Evolutionary conservation across 1,140 invertebrate genomes (phyloP).

Genomic region (Contarinia nasturtii): DNA sequence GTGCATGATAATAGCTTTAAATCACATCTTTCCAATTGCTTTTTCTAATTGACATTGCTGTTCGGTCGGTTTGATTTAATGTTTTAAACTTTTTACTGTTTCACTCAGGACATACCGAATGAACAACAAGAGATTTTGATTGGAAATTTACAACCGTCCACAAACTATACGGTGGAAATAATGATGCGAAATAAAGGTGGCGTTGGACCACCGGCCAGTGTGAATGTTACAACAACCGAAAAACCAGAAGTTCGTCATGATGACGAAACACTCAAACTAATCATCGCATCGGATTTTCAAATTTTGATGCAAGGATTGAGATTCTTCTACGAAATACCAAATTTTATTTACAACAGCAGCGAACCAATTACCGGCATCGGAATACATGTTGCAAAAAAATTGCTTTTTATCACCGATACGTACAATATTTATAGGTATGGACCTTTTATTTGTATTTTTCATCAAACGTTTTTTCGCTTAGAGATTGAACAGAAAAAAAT

Average conservation of each 20-base stretch:
- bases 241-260: slow-evolving; percentile 35
- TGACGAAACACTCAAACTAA: slow-evolving; percentile 35
- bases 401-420: slow-evolving; percentile 54
- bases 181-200: slow-evolving; percentile 64
- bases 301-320: slow-evolving; percentile 48
- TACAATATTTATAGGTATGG: slow-evolving; percentile 32
- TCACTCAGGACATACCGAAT: slow-evolving; percentile 53
- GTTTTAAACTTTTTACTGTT: background rate
- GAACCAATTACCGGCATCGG: slow-evolving; percentile 36
- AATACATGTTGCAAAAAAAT: slow-evolving; percentile 44
- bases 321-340: slow-evolving; percentile 33
- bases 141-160: slow-evolving; percentile 49
- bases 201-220: slow-evolving; percentile 46
- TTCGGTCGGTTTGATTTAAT: background rate
- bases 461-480: too few species aligned
- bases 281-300: slow-evolving; percentile 45
- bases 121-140: slow-evolving; percentile 56
- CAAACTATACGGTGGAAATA: slow-evolving; percentile 55
- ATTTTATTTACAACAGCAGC: slow-evolving; percentile 8
- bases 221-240: slow-evolving; percentile 41
- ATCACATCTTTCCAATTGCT: too few species aligned
- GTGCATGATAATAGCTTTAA: too few species aligned
- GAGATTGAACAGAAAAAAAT: too few species aligned
- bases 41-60: too few species aligned
- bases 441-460: too few species aligned